Percentiles rank a stretch among this genome's conserved stretches.
phyloP scores from a whole-genome alignment of 2,888 invertebrate genomes.

The Agrotis ipsilon region DNA sequence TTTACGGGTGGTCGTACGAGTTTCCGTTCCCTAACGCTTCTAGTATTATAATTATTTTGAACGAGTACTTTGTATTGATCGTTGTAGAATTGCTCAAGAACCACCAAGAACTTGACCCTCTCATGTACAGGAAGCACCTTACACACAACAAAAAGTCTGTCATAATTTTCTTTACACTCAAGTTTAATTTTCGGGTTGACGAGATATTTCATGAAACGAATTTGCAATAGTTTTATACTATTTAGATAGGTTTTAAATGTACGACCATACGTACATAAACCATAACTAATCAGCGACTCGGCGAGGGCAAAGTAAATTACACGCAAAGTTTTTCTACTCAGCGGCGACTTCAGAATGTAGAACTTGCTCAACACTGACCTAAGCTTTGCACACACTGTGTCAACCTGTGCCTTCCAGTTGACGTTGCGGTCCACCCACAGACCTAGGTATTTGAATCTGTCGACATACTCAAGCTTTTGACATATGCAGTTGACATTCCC shows the following conservation, averaged over 20 bases:
- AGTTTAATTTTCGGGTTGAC: background rate
- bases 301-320: slow-evolving; percentile 5
- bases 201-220: slow-evolving; percentile 3
- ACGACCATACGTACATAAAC: slow-evolving; percentile 2
- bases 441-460: slow-evolving; percentile 15
- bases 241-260: slow-evolving; percentile 29
- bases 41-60: no score
- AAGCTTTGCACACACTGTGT: slow-evolving; percentile 10
- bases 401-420: slow-evolving; percentile 16
- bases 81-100: background rate
- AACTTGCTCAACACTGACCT: slow-evolving; percentile 3
- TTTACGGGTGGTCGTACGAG: no score
- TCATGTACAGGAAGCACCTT: slow-evolving; percentile 2
- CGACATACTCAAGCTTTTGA: background rate
- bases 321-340: slow-evolving; percentile 18
- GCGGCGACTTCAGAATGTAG: background rate
- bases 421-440: slow-evolving; percentile 9
- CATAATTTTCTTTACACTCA: background rate
- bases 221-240: slow-evolving; percentile 11
- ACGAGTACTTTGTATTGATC: no score
- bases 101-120: slow-evolving; percentile 9
- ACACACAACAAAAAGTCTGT: slow-evolving; percentile 1
- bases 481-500: slow-evolving; percentile 7
- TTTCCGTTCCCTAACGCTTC: no score
- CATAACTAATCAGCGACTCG: slow-evolving; percentile 3